Evolutionary conservation across 2,888 invertebrate genomes (phyloP), one percentile per base, ranked within the genome.

Genomic region (Liopterus haemorrhoidalis): DNA sequence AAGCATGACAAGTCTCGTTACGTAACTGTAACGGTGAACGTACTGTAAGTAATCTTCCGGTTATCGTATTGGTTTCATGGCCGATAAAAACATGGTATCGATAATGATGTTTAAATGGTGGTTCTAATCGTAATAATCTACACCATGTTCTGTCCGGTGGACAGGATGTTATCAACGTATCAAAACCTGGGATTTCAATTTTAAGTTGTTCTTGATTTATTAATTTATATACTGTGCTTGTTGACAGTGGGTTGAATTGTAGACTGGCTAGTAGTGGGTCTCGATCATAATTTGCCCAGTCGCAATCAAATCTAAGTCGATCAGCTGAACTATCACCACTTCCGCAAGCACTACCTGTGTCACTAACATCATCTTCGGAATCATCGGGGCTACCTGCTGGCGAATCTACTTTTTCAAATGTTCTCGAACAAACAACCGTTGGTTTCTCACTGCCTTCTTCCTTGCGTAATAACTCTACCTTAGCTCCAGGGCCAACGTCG

Each of bases 1-100:
- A 64, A 0, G 85, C 78, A 61, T 84, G 82, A 0, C 82, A 81
- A 0, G 88, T 83, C 59, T 85, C 84, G 65, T 89, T 89, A 55
- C 78, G 74, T 38, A 86, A 72, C 82, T 85, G 56, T 27, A 88
- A 64, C 0, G 88, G 88, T 2, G 88, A 86, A 48, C 83, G 69
- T 19, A 87, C 75, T 1, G 76, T 74, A 30, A 88, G 77, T 3
- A 62, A 68, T 46, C 71, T 62, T 40, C 72, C 71, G 28, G 64
- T 58, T 53, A 68, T 74, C 50, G 74, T 74, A 50, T 78, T 75
- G 4, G 76, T 77, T 6, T 24, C 16, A 20, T 84, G 76, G 53
- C 81, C 79, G 18, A 83, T 76, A 1, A 82, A 75, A 39, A 86
- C 69, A 62, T 84, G 79, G 65, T 86, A 85, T 28, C 81, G 53